Percentiles rank a stretch among this genome's conserved stretches.
Evolutionary conservation across 1,140 invertebrate genomes (phyloP).

Genomic region (Cyrtorhinus lividipennis): DNA sequence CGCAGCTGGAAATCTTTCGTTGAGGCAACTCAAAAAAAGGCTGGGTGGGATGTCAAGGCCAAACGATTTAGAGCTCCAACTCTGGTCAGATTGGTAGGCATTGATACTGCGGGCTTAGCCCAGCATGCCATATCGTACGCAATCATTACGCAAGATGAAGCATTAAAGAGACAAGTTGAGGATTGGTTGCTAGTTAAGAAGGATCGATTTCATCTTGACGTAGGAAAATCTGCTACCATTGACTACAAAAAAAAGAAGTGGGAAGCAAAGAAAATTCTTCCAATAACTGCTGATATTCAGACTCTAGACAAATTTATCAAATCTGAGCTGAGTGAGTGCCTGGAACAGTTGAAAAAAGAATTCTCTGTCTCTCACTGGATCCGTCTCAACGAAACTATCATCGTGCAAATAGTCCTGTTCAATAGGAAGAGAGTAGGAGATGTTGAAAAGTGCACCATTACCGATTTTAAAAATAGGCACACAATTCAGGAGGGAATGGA

Average conservation of each 20-base stretch:
- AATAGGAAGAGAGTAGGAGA: background rate
- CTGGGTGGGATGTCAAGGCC: background rate
- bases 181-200: too few relatives aligned
- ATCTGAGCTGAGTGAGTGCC: background rate
- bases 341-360: background rate
- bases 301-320: background rate
- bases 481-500: background rate
- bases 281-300: background rate
- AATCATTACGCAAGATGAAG: background rate
- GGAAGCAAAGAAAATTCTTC: background rate
- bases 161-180: background rate
- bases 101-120: background rate
- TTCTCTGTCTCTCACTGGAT: background rate
- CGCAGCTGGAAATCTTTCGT: background rate
- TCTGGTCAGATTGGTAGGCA: background rate
- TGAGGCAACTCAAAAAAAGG: background rate
- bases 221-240: background rate
- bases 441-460: background rate
- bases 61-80: background rate
- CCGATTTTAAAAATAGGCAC: background rate
- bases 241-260: background rate
- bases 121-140: background rate
- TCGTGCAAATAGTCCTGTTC: background rate
- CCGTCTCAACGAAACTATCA: background rate
- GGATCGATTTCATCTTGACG: background rate